phyloP scores from a whole-genome alignment of 1,140 invertebrate genomes.

The Caenorhabditis elegans region DNA sequence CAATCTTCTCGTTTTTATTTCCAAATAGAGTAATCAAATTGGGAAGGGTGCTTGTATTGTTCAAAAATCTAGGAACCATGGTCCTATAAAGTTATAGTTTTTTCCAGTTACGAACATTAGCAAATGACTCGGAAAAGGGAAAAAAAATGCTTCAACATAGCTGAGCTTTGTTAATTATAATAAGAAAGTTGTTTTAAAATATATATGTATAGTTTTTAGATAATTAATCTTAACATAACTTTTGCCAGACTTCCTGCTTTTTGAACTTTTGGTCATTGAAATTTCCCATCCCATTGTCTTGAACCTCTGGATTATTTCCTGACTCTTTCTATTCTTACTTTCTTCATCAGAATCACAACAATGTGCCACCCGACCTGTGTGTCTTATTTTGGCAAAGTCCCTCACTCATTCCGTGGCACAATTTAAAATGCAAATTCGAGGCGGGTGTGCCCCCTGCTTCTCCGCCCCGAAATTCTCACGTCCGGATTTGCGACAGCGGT shows the following conservation, averaged over 20 bases:
- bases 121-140: too few relatives aligned
- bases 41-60: too few relatives aligned
- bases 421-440: constrained; percentile 27
- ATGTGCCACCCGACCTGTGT: not conserved
- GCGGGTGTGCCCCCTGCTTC: not conserved
- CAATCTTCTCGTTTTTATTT: not conserved
- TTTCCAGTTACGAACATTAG: too few relatives aligned
- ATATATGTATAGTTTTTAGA: too few relatives aligned
- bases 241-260: too few relatives aligned
- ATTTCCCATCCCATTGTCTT: not conserved
- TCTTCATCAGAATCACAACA: constrained; percentile 30
- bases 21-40: too few relatives aligned
- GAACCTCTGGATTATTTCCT: not conserved
- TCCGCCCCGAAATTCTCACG: constrained; percentile 30
- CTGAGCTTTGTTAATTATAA: too few relatives aligned
- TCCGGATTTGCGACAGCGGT: constrained; percentile 20
- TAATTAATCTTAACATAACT: too few relatives aligned
- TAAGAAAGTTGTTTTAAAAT: too few relatives aligned
- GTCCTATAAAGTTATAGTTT: not conserved
- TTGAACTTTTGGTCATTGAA: not conserved
- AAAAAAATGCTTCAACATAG: too few relatives aligned
- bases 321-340: not conserved
- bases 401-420: not conserved
- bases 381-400: not conserved
- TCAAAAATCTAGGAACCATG: too few relatives aligned